Evolutionary conservation across 2,888 invertebrate species (phyloP).

Genomic region (Apamea sordens): DNA sequence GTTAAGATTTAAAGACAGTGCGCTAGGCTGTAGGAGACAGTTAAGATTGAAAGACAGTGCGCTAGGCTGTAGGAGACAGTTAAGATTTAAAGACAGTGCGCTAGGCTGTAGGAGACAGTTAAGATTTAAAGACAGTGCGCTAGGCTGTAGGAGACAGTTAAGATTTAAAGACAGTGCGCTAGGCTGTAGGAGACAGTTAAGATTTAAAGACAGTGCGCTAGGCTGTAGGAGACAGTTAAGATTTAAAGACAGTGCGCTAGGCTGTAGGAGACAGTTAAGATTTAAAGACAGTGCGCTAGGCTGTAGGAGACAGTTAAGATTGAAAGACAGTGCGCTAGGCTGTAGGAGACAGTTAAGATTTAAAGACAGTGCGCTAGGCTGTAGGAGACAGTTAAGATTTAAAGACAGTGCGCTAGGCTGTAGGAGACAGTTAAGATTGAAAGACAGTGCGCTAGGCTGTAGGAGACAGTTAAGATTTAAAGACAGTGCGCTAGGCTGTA

Average conservation of each 20-base stretch:
- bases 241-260: not conserved
- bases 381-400: constrained; percentile 1
- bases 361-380: not conserved
- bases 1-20: constrained; percentile 6
- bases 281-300: not conserved
- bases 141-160: constrained; percentile 13
- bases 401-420: not conserved
- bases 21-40: not conserved
- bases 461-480: constrained; percentile 6
- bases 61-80: not conserved
- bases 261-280: not conserved
- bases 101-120: constrained; percentile 8
- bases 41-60: not conserved
- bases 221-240: constrained; percentile 17
- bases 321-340: not conserved
- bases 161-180: not conserved
- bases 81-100: not conserved
- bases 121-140: not conserved
- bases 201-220: not conserved
- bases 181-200: constrained; percentile 13
- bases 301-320: not conserved
- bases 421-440: constrained; percentile 5
- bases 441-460: not conserved
- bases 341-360: constrained; percentile 16
- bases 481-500: not conserved